Conservation (phyloP, 2,797 vertebrate species). For the Bradypodion pumilum region DNA sequence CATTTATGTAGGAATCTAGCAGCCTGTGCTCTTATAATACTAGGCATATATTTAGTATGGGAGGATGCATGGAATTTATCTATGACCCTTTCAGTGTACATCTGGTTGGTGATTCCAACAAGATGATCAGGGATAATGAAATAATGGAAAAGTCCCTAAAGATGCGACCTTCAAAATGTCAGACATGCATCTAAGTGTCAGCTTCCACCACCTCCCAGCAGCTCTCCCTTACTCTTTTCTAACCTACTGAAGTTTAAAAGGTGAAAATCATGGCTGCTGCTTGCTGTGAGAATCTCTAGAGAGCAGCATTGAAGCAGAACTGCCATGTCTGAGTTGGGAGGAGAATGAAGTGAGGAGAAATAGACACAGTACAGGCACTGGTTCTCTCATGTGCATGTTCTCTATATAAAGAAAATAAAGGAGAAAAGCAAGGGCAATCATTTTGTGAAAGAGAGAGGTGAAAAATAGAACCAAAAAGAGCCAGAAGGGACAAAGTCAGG, state of each 20-base stretch:
- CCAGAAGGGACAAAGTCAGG: background rate
- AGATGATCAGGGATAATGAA: conserved; percentile 27
- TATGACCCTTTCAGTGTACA: background rate
- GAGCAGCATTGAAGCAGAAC: conserved; percentile 53
- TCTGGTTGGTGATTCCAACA: conserved; percentile 20
- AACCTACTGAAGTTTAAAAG: conserved; percentile 43
- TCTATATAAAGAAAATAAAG: conserved; percentile 38
- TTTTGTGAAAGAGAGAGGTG: conserved; percentile 24
- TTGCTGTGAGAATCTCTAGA: conserved; percentile 54
- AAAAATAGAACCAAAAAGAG: background rate
- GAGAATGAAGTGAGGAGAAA: conserved; percentile 47
- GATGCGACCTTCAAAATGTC: conserved; percentile 53
- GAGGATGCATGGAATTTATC: background rate
- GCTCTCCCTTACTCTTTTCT: background rate
- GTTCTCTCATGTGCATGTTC: rapidly evolving
- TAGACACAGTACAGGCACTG: background rate
- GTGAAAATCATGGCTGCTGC: conserved; percentile 33
- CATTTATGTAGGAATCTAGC: background rate
- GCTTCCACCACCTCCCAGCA: conserved; percentile 21
- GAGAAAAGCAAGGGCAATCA: conserved; percentile 44
- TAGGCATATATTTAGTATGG: background rate
- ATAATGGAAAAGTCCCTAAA: conserved; percentile 19
- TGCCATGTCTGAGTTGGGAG: conserved; percentile 30
- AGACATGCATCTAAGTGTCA: conserved; percentile 8
- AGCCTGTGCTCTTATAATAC: background rate